Conservation (phyloP, 2,113 vertebrate genomes). For the Chamaea fasciata region DNA sequence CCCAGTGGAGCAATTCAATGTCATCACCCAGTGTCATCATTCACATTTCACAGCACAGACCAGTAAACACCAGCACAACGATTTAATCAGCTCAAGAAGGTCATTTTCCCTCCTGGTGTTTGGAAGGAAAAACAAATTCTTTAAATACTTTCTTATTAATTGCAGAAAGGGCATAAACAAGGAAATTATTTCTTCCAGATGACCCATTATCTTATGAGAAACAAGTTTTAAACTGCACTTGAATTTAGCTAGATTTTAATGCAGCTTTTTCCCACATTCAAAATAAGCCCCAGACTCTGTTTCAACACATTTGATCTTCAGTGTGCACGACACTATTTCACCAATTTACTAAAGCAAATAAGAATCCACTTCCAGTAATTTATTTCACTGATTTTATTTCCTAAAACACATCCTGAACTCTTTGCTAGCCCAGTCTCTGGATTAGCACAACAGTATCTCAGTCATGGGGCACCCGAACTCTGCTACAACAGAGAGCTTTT, state of each 20-base stretch:
- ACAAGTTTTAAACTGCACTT: background rate
- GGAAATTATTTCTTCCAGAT: background rate
- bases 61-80: background rate
- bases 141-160: background rate
- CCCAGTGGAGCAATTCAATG: background rate
- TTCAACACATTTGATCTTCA: background rate
- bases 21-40: background rate
- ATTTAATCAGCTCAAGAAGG: background rate
- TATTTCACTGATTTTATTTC: background rate
- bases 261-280: background rate
- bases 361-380: background rate
- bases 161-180: background rate
- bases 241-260: background rate
- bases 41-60: background rate
- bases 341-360: background rate
- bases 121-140: background rate
- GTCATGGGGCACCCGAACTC: background rate
- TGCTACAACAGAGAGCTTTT: background rate
- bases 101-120: background rate
- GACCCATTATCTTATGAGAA: background rate
- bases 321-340: background rate
- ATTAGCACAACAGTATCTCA: background rate
- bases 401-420: background rate
- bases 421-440: background rate
- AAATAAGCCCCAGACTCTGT: background rate